phyloP scores from a whole-genome alignment of 2,113 vertebrate genomes.

The Tyto alba region DNA sequence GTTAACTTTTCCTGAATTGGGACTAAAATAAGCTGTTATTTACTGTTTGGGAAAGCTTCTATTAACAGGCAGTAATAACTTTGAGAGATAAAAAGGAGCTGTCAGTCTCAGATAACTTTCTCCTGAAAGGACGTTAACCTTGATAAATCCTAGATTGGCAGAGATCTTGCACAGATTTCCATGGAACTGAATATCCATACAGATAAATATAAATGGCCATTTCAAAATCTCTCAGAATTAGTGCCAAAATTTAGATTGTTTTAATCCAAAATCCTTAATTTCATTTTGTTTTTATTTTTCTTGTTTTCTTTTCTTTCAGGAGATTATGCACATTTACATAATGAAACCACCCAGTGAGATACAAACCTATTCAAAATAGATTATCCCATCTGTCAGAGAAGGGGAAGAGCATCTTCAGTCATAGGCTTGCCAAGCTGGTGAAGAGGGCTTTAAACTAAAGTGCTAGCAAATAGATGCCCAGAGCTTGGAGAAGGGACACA shows the following conservation, averaged over 20 bases:
- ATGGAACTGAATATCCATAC: background rate
- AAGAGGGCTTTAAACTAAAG: too few relatives aligned
- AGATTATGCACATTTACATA: background rate
- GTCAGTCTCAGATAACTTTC: background rate
- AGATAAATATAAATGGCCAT: background rate
- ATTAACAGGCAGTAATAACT: background rate
- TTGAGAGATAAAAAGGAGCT: background rate
- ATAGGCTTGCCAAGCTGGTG: too few relatives aligned
- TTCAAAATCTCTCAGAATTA: background rate
- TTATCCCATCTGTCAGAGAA: too few relatives aligned
- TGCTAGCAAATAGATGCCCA: too few relatives aligned
- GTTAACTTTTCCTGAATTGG: background rate
- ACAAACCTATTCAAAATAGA: background rate
- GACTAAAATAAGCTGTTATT: background rate
- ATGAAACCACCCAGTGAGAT: background rate
- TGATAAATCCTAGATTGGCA: background rate
- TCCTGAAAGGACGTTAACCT: background rate
- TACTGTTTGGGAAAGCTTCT: background rate
- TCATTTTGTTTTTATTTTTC: background rate
- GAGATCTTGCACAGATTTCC: background rate
- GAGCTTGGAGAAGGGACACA: too few relatives aligned
- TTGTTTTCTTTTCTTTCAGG: background rate
- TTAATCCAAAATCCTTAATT: background rate
- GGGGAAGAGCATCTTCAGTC: too few relatives aligned
- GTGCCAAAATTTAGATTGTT: background rate